These are phyloP conservation scores for Aurelia sp. DNA, from an alignment of 30 jellyfish, hydroid and myxozoan species.

Conservation along the genomic window DNA sequence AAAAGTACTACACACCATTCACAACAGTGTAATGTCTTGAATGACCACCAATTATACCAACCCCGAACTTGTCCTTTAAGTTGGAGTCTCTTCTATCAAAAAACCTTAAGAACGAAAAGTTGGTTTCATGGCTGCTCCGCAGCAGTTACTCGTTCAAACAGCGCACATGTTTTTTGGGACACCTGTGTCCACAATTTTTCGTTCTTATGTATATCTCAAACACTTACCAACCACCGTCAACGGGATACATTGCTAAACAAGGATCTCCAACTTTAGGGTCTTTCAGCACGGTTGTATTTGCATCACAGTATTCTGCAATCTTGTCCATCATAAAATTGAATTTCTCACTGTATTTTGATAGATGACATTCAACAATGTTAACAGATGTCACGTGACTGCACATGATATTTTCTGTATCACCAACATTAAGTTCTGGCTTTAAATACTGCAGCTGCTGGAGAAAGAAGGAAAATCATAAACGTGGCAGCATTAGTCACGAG, in stretches of 20 bases:
- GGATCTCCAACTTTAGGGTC: conserved; percentile 21
- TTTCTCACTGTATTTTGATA: conserved; percentile 13
- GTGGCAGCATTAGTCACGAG: too few relatives aligned
- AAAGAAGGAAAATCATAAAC: background rate
- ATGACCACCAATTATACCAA: too few relatives aligned
- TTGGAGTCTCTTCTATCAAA: too few relatives aligned
- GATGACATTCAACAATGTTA: conserved; percentile 20
- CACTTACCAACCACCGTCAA: conserved; percentile 68
- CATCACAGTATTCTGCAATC: conserved; percentile 50
- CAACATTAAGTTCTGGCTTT: background rate
- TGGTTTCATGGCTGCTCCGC: too few relatives aligned
- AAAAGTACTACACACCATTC: too few relatives aligned
- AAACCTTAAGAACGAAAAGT: too few relatives aligned
- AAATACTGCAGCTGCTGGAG: background rate
- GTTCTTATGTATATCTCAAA: background rate
- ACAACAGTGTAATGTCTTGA: too few relatives aligned
- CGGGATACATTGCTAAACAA: conserved; percentile 43
- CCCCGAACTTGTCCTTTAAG: too few relatives aligned
- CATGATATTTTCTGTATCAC: conserved; percentile 11
- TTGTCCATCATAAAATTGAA: conserved; percentile 54
- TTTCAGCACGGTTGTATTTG: background rate
- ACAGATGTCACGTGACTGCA: conserved; percentile 39
- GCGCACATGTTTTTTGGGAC: too few relatives aligned
- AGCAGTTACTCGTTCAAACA: too few relatives aligned
- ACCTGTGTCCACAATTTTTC: too few relatives aligned